Percentiles rank a stretch among this genome's conserved stretches.
phyloP scores from a whole-genome alignment of 2,888 invertebrate species.

The Orthosia gracilis region DNA sequence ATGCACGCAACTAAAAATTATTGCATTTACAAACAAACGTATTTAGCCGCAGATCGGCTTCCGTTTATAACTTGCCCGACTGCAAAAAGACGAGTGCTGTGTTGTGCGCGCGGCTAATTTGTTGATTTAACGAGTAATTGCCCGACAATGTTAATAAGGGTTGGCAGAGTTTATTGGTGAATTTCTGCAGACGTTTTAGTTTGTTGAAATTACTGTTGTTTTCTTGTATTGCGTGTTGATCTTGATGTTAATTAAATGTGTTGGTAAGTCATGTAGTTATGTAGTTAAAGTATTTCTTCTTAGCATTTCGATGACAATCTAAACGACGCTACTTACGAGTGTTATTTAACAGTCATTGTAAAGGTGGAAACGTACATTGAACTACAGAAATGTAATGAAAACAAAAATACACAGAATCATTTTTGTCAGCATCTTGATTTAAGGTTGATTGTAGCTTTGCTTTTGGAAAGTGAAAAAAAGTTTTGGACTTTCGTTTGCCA shows the following conservation, averaged over 20 bases:
- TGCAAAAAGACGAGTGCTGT: conserved; percentile 81
- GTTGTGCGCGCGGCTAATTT: conserved; percentile 81
- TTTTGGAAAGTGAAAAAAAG: too few species aligned
- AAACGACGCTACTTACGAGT: too few species aligned
- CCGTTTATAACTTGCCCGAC: conserved; percentile 64
- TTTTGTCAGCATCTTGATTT: too few species aligned
- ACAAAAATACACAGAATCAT: too few species aligned
- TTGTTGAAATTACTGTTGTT: background rate
- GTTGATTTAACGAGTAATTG: conserved; percentile 86
- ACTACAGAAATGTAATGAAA: too few species aligned
- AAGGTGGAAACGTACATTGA: too few species aligned
- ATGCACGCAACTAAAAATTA: conserved; percentile 65
- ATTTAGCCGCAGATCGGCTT: conserved; percentile 61
- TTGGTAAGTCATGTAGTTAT: background rate
- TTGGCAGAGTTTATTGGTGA: conserved; percentile 54
- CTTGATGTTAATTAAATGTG: background rate
- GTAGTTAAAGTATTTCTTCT: background rate
- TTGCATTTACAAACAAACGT: conserved; percentile 64
- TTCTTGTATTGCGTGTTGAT: background rate
- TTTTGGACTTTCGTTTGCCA: too few species aligned
- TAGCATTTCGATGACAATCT: background rate
- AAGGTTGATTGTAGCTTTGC: too few species aligned
- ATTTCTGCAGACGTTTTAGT: background rate
- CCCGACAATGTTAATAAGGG: conserved; percentile 85
- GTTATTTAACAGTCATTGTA: too few species aligned